phyloP scores from a whole-genome alignment of 2,113 vertebrate species.

The Xyrauchen texanus region DNA sequence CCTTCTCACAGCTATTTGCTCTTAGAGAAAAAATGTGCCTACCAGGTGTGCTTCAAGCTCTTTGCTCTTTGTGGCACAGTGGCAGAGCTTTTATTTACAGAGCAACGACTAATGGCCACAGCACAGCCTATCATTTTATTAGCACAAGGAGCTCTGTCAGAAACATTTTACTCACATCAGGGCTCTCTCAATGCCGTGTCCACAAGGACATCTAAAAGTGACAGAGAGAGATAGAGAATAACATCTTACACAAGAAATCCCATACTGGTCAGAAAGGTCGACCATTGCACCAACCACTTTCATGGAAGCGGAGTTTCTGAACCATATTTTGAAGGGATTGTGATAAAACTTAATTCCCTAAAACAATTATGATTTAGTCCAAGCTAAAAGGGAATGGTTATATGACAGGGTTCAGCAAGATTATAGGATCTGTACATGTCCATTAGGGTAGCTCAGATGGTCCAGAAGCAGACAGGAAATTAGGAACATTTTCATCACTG shows the following conservation, averaged over 20 bases:
- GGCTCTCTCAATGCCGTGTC: conserved; percentile 21
- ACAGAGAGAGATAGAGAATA: not conserved
- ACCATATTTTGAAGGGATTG: not conserved
- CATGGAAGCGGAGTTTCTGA: not conserved
- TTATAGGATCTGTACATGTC: not conserved
- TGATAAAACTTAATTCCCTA: not conserved
- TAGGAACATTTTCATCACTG: conserved; percentile 13
- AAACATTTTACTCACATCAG: conserved; percentile 40
- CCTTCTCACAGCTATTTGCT: not conserved
- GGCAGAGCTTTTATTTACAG: conserved; percentile 39
- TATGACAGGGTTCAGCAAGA: conserved; percentile 15
- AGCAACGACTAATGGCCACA: conserved; percentile 33
- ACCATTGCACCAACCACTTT: not conserved
- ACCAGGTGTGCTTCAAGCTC: conserved; percentile 19
- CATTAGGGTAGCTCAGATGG: not conserved
- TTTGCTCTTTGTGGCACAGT: not conserved
- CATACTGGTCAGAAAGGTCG: conserved; percentile 8
- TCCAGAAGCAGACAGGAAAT: not conserved
- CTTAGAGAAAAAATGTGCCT: not conserved
- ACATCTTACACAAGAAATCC: not conserved
- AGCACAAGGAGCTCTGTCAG: conserved; percentile 44
- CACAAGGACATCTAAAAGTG: not conserved
- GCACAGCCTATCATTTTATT: conserved; percentile 41
- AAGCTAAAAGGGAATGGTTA: not conserved
- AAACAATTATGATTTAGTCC: not conserved